Evolutionary conservation across 2,888 invertebrate genomes (phyloP).

Genomic region (Drosophila meridiana): DNA sequence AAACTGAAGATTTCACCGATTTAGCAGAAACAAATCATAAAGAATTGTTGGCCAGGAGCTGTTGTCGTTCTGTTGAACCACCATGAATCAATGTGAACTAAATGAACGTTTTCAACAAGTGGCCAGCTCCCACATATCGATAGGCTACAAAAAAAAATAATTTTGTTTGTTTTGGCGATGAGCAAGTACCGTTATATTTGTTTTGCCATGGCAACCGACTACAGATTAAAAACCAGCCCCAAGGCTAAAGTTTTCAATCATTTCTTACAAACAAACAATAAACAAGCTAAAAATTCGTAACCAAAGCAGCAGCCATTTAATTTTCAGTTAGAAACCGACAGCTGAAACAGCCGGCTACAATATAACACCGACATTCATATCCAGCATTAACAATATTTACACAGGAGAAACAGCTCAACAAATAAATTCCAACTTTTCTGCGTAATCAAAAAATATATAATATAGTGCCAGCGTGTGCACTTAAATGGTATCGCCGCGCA

Average conservation of each 20-base stretch:
- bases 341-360: slow-evolving; percentile 36
- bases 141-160: neutral
- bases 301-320: slow-evolving; percentile 68
- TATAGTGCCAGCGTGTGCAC: slow-evolving; percentile 20
- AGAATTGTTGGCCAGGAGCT: neutral
- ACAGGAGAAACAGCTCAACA: slow-evolving; percentile 14
- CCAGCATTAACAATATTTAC: slow-evolving; percentile 24
- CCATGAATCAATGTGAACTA: neutral
- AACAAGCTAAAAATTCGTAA: slow-evolving; percentile 67
- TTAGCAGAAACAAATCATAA: neutral
- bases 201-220: slow-evolving; percentile 52
- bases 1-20: neutral
- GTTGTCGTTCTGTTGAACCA: neutral
- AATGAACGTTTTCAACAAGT: neutral
- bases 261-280: slow-evolving; percentile 58
- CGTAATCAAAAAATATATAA: slow-evolving; percentile 13
- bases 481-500: slow-evolving; percentile 80
- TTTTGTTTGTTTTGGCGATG: neutral
- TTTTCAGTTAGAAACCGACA: slow-evolving; percentile 66
- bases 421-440: slow-evolving; percentile 19
- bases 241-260: slow-evolving; percentile 22
- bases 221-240: slow-evolving; percentile 16
- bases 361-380: slow-evolving; percentile 23
- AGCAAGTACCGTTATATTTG: slow-evolving; percentile 32
- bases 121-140: neutral